These are phyloP conservation scores for Eupsittula cactorum DNA, from an alignment of 2,113 vertebrate genomes.

Conservation along the genomic window DNA sequence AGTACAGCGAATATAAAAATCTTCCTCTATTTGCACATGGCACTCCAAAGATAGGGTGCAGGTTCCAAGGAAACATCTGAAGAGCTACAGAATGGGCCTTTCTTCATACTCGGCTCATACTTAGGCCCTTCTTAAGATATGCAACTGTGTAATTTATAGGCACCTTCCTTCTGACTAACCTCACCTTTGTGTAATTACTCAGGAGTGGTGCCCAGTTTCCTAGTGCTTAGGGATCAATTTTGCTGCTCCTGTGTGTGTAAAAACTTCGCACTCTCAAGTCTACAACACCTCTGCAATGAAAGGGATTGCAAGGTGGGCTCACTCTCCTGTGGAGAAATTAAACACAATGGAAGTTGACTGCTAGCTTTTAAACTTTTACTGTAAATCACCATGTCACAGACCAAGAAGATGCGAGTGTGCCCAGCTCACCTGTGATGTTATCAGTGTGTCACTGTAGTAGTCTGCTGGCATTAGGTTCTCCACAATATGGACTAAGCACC, in stretches of 20 bases:
- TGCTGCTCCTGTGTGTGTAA: not conserved
- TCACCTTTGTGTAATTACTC: not conserved
- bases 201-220: not conserved
- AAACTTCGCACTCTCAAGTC: not conserved
- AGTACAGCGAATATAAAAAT: not conserved
- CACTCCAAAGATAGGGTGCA: not conserved
- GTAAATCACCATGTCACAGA: not conserved
- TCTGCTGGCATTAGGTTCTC: constrained; percentile 90
- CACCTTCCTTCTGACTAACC: not conserved
- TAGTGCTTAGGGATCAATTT: not conserved
- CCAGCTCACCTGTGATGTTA: constrained; percentile 87
- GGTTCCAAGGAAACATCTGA: not conserved
- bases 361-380: not conserved
- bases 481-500: constrained; percentile 90
- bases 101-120: not conserved
- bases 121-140: not conserved
- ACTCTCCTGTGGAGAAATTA: not conserved
- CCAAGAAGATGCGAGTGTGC: not conserved
- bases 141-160: not conserved
- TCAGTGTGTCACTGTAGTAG: constrained; percentile 90
- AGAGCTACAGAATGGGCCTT: not conserved
- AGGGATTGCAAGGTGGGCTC: not conserved
- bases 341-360: not conserved
- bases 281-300: not conserved
- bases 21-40: not conserved